Conservation (phyloP, 64 coral and sea anemone species). For the Trachythela sp. region DNA sequence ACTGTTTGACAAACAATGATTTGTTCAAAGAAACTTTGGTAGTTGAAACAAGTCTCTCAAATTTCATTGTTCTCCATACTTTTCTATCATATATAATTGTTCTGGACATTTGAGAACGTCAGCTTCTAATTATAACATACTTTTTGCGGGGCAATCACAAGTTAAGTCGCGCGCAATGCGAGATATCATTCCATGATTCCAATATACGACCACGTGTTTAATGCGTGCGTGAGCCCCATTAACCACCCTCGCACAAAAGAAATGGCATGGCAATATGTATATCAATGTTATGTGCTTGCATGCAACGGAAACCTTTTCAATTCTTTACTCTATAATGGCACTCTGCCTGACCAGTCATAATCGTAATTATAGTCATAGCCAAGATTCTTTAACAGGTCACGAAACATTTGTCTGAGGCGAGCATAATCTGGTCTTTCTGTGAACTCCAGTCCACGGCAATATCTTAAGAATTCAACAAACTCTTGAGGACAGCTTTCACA, state of each 20-base stretch:
- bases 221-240: too few relatives aligned
- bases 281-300: background rate
- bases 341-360: background rate
- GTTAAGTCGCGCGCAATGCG: too few relatives aligned
- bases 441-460: background rate
- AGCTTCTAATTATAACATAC: too few relatives aligned
- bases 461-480: background rate
- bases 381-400: background rate
- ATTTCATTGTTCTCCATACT: too few relatives aligned
- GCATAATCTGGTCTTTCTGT: background rate
- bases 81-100: too few relatives aligned
- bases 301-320: background rate
- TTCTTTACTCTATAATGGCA: background rate
- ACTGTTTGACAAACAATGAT: too few relatives aligned
- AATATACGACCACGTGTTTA: too few relatives aligned
- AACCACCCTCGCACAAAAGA: constrained; percentile 10
- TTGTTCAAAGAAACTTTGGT: too few relatives aligned
- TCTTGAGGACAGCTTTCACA: background rate
- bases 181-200: too few relatives aligned
- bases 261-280: background rate
- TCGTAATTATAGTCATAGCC: background rate
- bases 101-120: too few relatives aligned
- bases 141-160: too few relatives aligned
- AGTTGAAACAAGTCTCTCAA: too few relatives aligned
- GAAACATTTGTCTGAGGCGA: background rate